Evolutionary conservation across 2,888 invertebrate genomes (phyloP).

Genomic region (Sicus ferrugineus): DNA sequence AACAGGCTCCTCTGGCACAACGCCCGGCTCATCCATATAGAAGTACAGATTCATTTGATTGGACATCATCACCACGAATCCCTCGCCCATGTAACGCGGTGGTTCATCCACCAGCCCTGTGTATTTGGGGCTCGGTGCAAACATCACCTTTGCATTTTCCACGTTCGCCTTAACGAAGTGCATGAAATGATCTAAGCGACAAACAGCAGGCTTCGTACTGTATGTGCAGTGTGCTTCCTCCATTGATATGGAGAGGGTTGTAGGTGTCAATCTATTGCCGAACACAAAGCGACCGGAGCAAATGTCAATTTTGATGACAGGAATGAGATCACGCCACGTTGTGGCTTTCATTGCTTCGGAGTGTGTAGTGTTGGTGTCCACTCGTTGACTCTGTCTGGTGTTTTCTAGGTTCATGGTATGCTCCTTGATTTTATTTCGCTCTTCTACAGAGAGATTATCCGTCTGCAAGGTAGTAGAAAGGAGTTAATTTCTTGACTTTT

Average conservation of each 20-base stretch:
- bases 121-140: conserved; percentile 96
- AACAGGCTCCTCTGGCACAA: conserved; percentile 91
- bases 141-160: conserved; percentile 93
- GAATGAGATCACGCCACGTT: conserved; percentile 95
- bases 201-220: conserved; percentile 94
- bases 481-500: not conserved
- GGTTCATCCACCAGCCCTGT: conserved; percentile 93
- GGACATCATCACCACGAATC: conserved; percentile 95
- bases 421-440: conserved; percentile 67
- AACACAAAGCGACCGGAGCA: conserved; percentile 91
- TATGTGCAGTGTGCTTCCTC: conserved; percentile 95
- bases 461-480: conserved; percentile 52
- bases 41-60: conserved; percentile 95
- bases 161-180: conserved; percentile 94
- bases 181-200: conserved; percentile 92
- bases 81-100: conserved; percentile 97
- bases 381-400: conserved; percentile 66
- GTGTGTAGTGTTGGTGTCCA: conserved; percentile 66
- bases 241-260: conserved; percentile 88
- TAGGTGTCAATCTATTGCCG: conserved; percentile 93
- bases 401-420: conserved; percentile 72
- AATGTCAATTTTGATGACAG: conserved; percentile 94
- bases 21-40: conserved; percentile 94
- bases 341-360: conserved; percentile 86
- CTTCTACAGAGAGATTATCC: conserved; percentile 68